Evolutionary conservation across 92 coral and sea anemone species (phyloP).

Genomic region (Parazoanthus atlanticus): DNA sequence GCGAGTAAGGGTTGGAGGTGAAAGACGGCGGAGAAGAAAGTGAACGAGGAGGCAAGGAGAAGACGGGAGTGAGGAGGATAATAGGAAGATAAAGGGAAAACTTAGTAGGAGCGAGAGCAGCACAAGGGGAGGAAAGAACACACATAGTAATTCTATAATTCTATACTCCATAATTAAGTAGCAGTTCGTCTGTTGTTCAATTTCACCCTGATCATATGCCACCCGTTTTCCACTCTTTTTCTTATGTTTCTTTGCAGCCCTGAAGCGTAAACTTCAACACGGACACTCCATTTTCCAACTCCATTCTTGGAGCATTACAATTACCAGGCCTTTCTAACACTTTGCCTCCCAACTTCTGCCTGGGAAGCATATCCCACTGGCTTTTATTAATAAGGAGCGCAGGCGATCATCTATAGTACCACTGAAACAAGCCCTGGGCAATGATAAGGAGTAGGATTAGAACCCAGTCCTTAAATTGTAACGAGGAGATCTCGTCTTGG

Average conservation of each 20-base stretch:
- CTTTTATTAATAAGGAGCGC: not conserved
- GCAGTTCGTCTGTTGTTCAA: not conserved
- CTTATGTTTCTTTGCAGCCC: not conserved
- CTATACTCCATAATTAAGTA: not conserved
- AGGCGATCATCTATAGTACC: constrained; percentile 61
- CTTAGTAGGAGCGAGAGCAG: not conserved
- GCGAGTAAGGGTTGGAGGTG: not conserved
- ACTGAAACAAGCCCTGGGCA: constrained; percentile 83
- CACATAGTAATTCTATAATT: not conserved
- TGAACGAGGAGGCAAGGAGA: not conserved
- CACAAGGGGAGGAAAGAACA: not conserved
- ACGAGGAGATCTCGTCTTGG: constrained; percentile 84
- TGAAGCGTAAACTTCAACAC: not conserved
- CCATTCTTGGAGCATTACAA: not conserved
- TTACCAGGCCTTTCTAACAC: not conserved
- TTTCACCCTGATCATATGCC: not conserved
- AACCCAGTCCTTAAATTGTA: constrained; percentile 94
- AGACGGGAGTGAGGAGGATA: too few species aligned
- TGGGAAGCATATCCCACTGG: not conserved
- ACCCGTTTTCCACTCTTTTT: too few species aligned
- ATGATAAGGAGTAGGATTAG: constrained; percentile 73
- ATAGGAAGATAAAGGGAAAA: not conserved
- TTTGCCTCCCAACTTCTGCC: not conserved
- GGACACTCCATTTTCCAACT: not conserved
- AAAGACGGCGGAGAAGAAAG: not conserved